Conservation (phyloP, 2,113 vertebrate genomes). For the Scomber japonicus region DNA sequence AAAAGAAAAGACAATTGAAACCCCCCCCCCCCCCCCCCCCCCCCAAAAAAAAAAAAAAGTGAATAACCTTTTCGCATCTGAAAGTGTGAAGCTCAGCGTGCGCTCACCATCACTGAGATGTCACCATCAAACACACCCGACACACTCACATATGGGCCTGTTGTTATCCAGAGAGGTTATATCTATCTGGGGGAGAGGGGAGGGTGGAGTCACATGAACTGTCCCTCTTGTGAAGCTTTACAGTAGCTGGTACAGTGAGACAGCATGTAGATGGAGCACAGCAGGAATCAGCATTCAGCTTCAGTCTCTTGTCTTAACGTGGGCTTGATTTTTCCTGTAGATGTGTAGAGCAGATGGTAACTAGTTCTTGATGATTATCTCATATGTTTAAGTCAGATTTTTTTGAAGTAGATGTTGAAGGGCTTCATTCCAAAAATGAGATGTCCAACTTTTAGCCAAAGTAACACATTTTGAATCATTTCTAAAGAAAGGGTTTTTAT, state of each 20-base stretch:
- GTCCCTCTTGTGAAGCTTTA: conserved; percentile 16
- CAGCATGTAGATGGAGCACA: not conserved
- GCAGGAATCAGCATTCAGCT: conserved; percentile 34
- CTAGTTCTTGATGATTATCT: conserved; percentile 49
- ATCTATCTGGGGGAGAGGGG: not conserved
- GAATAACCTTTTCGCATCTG: conserved; percentile 8
- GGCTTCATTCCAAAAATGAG: conserved; percentile 64
- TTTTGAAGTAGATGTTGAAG: conserved; percentile 55
- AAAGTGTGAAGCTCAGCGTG: conserved; percentile 11
- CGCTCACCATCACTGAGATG: conserved; percentile 2
- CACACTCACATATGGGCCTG: conserved; percentile 17
- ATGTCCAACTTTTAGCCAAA: conserved; percentile 22
- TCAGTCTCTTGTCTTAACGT: conserved; percentile 24
- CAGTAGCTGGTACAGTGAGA: conserved; percentile 31
- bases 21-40: too few relatives aligned
- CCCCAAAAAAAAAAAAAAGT: not conserved
- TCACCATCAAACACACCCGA: conserved; percentile 24
- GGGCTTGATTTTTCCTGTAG: conserved; percentile 36
- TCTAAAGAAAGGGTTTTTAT: not conserved
- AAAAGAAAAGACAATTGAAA: not conserved
- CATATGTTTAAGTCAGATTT: conserved; percentile 52
- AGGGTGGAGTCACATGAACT: conserved; percentile 46
- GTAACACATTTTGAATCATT: not conserved
- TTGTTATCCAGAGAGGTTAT: conserved; percentile 32
- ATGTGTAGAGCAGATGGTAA: conserved; percentile 61